phyloP scores from a whole-genome alignment of 2,797 vertebrate species.

The Hafferia zeledoni region DNA sequence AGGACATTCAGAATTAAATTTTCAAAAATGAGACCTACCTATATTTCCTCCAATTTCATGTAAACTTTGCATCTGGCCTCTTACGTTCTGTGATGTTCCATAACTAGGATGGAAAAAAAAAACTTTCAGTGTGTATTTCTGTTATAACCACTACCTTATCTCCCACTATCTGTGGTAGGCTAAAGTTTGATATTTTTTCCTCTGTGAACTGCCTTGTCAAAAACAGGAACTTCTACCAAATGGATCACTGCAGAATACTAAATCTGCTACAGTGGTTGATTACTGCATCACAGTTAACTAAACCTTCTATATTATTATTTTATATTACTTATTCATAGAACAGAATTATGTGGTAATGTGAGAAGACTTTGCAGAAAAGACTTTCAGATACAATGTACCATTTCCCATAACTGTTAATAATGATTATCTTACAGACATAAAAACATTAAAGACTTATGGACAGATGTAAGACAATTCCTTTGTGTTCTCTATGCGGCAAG shows the following conservation, averaged over 20 bases:
- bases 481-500: not conserved
- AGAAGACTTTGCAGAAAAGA: not conserved
- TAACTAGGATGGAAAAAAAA: conserved; percentile 54
- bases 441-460: not conserved
- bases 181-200: not conserved
- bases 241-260: not conserved
- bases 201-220: not conserved
- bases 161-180: not conserved
- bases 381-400: not conserved
- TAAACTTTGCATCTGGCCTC: conserved; percentile 82
- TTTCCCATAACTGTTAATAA: not conserved
- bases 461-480: not conserved
- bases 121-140: not conserved
- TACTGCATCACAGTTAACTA: not conserved
- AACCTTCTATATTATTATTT: not conserved
- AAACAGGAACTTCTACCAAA: not conserved
- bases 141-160: not conserved
- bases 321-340: not conserved
- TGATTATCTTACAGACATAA: not conserved
- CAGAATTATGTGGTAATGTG: not conserved
- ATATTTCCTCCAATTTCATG: conserved; percentile 98
- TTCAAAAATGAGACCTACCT: conserved; percentile 77
- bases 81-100: conserved; percentile 68
- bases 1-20: not conserved
- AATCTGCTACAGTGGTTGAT: not conserved